Conservation (phyloP, 2,888 invertebrate genomes). For the Lasioglossum leucozonium region DNA sequence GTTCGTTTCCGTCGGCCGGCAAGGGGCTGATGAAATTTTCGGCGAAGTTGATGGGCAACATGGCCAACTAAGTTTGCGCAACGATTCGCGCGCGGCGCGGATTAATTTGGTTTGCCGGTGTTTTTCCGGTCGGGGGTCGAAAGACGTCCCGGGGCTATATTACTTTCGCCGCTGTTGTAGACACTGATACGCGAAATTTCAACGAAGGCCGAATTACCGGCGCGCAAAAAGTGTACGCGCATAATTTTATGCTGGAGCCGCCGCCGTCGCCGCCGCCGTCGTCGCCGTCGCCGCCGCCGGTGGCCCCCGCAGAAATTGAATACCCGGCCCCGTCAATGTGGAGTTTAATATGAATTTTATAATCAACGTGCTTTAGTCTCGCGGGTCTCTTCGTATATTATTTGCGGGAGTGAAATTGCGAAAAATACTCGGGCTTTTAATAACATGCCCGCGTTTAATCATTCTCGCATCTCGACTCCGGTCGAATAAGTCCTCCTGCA, state of each 20-base stretch:
- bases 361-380: constrained; percentile 34
- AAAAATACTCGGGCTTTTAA: constrained; percentile 26
- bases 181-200: constrained; percentile 52
- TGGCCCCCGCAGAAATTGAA: constrained; percentile 33
- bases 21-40: constrained; percentile 46
- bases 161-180: constrained; percentile 38
- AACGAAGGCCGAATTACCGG: constrained; percentile 29
- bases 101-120: constrained; percentile 49
- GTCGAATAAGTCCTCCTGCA: neutral
- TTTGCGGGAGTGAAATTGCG: constrained; percentile 18
- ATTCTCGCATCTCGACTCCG: constrained; percentile 2
- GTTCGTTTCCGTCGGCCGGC: neutral
- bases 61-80: constrained; percentile 50
- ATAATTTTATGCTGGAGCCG: constrained; percentile 1
- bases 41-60: constrained; percentile 36
- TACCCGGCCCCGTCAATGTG: constrained; percentile 26
- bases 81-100: constrained; percentile 29
- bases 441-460: constrained; percentile 38
- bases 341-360: constrained; percentile 47
- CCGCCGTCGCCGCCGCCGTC: neutral
- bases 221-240: constrained; percentile 15
- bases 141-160: constrained; percentile 52
- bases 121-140: constrained; percentile 35
- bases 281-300: neutral
- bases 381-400: neutral